A percentile compares a stretch with the other conserved stretches of the same genome.
These are phyloP conservation scores for Pecten maximus DNA, from an alignment of 2,888 invertebrate genomes.

Conservation along the genomic window DNA sequence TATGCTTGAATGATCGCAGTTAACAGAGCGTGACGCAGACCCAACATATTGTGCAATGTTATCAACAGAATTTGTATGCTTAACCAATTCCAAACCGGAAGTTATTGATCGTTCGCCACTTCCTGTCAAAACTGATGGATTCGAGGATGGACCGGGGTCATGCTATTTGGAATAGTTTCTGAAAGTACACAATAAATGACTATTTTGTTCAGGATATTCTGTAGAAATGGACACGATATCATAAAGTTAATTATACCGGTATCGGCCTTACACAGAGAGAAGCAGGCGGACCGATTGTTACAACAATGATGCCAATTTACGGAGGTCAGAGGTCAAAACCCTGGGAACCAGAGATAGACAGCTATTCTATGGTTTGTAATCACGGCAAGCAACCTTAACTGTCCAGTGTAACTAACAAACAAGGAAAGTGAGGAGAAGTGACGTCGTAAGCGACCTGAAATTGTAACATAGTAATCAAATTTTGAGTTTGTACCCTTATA, in stretches of 20 bases:
- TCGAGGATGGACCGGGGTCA: background rate
- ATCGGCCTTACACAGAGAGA: background rate
- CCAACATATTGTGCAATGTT: constrained; percentile 11
- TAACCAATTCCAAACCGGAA: constrained; percentile 32
- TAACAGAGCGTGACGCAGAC: constrained; percentile 1
- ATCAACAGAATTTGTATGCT: constrained; percentile 18
- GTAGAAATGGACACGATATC: background rate
- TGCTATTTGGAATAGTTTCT: constrained; percentile 4
- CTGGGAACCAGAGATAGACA: constrained; percentile 16
- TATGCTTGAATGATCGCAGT: background rate
- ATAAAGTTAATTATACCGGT: background rate
- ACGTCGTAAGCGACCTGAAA: too few relatives aligned
- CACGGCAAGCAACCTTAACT: background rate
- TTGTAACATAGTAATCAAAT: too few relatives aligned
- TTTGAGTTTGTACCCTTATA: too few relatives aligned
- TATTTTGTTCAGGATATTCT: constrained; percentile 12
- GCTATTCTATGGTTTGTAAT: background rate
- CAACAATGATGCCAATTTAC: background rate
- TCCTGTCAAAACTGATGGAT: constrained; percentile 29
- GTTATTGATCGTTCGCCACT: background rate
- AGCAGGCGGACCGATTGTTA: background rate
- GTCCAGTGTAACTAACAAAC: background rate
- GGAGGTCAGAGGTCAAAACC: background rate
- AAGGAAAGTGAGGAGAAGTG: background rate
- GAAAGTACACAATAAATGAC: constrained; percentile 15